Evolutionary conservation across 2,888 invertebrate species (phyloP), one percentile per base, ranked within the genome.

Genomic region (Ceriagrion tenellum): DNA sequence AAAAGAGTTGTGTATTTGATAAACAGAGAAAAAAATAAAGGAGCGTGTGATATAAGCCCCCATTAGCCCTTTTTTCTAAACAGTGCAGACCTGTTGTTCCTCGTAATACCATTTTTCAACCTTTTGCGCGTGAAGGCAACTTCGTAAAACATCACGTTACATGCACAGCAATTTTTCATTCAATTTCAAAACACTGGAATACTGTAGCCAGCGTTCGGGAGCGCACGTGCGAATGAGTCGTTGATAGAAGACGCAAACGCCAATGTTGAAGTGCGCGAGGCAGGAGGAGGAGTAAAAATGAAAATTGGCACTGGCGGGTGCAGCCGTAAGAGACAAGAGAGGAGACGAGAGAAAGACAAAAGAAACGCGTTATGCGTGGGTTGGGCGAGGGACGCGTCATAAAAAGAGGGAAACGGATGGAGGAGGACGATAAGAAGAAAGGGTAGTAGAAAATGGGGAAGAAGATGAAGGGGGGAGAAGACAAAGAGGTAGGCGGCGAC

Each of bases 291-390:
- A 81, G 81, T 16, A 35, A 23, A 81, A 81, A 81, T 81, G 81
- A 81, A 81, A 81, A 81, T 81, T 81, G 81, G 81, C 47, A 16
- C n/a, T n/a, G n/a, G 81, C 81, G 35, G 81, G 30, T 81, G 30
- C 16, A 2, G 18, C 30, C 4, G 81, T 30, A n/a, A 81, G 81
- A 26, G 74, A 16, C 8, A 81, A 30, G 35, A 35, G 81, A 35
- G 13, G 81, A 81, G 30, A 30, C n/a, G 30, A 74, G 12, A 10
- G 74, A 74, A 30, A 30, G 74, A 35, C 26, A 81, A 81, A n/a
- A 69, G n/a, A 69, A 26, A 35, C 12, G 81, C 81, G 81, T 35
- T 13, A 35, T 35, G 35, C 81, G 81, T 81, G 16, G 69, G 69
- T n/a, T 8, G 81, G 35, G 30, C 35, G 35, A 6, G 81, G 81